These are phyloP conservation scores for Pelusios castaneus DNA, from an alignment of 2,113 vertebrate genomes.

Conservation along the genomic window DNA sequence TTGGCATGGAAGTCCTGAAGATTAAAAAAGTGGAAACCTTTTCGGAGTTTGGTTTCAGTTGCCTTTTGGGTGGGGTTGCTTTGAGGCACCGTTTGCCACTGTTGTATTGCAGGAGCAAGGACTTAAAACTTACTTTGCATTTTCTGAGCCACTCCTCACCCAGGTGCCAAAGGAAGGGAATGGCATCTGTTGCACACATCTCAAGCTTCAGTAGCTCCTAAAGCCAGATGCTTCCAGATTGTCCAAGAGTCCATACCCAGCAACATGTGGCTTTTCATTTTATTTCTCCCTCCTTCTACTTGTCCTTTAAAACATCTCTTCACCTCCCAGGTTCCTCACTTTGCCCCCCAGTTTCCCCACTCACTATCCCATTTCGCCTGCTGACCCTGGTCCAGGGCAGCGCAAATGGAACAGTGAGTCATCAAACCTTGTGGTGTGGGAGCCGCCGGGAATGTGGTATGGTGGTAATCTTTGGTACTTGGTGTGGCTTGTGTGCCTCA, in stretches of 20 bases:
- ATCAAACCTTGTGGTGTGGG: background rate
- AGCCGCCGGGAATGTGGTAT: background rate
- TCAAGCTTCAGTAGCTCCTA: background rate
- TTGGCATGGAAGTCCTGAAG: conserved; percentile 70
- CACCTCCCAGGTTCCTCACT: background rate
- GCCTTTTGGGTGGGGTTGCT: background rate
- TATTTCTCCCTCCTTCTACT: background rate
- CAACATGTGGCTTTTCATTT: background rate
- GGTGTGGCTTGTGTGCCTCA: background rate
- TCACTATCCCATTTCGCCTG: background rate
- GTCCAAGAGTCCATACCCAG: background rate
- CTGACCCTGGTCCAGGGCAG: background rate
- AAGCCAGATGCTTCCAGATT: background rate
- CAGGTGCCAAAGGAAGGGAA: background rate
- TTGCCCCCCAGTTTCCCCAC: background rate
- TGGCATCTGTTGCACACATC: background rate
- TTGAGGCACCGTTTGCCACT: background rate
- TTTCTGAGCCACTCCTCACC: background rate
- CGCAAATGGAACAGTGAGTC: background rate
- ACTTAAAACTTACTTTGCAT: background rate
- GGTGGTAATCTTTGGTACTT: background rate
- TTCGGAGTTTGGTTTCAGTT: background rate
- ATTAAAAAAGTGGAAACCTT: conserved; percentile 62
- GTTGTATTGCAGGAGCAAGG: background rate
- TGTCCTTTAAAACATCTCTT: background rate